A percentile compares a stretch with the other conserved stretches of the same genome.
Evolutionary conservation across 2,888 invertebrate species (phyloP).

Genomic region (Heliconius hortense): DNA sequence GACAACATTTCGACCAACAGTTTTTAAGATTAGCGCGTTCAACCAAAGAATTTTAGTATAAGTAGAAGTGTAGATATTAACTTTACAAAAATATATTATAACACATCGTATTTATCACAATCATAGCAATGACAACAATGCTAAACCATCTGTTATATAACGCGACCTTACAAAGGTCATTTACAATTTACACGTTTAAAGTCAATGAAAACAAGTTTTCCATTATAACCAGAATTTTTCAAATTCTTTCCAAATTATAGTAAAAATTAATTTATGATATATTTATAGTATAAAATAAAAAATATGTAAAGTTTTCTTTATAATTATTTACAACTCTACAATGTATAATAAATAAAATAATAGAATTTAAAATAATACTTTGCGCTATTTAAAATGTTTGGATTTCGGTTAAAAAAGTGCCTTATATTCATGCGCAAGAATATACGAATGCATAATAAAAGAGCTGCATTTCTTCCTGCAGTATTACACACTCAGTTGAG

Average conservation of each 20-base stretch:
- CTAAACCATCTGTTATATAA: slow-evolving; percentile 51
- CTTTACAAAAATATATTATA: background rate
- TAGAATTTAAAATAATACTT: background rate
- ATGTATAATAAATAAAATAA: background rate
- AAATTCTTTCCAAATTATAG: background rate
- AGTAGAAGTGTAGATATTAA: no score
- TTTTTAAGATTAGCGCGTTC: no score
- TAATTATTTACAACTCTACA: background rate
- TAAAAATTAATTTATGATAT: background rate
- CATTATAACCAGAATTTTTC: slow-evolving; percentile 34
- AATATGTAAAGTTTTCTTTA: background rate
- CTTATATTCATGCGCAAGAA: no score
- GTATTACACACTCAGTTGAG: no score
- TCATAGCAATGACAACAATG: slow-evolving; percentile 20
- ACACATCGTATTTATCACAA: slow-evolving; percentile 21
- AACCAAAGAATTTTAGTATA: no score
- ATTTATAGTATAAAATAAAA: background rate
- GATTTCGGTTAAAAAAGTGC: no score
- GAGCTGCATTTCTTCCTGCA: no score
- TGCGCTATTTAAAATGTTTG: no score
- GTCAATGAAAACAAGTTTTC: slow-evolving; percentile 68
- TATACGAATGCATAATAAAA: no score
- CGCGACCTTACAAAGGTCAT: slow-evolving; percentile 68
- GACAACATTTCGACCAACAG: no score
- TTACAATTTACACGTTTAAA: slow-evolving; percentile 50